Evolutionary conservation across 2,797 vertebrate species (phyloP).

Genomic region (Parambassis ranga): DNA sequence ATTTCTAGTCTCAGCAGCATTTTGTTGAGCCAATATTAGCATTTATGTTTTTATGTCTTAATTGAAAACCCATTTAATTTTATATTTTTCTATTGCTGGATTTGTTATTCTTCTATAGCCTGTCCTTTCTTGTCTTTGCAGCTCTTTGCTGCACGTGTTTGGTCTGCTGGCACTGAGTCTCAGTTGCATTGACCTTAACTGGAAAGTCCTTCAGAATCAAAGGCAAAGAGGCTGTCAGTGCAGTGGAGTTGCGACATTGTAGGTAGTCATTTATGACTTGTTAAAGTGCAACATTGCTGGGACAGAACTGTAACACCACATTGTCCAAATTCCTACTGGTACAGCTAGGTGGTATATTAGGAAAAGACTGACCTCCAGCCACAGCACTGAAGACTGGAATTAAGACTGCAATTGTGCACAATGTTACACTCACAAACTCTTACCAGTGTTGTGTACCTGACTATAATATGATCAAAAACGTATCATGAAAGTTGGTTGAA

Average conservation of each 20-base stretch:
- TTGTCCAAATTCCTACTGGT: neutral
- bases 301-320: conserved; percentile 4
- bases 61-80: neutral
- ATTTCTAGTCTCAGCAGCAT: neutral
- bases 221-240: neutral
- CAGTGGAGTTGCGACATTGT: conserved; percentile 4
- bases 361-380: conserved; percentile 19
- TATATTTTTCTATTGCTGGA: neutral
- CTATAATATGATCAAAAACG: neutral
- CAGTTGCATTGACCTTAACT: conserved; percentile 20
- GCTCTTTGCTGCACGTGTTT: conserved; percentile 47
- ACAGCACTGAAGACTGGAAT: neutral
- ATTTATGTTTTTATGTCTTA: neutral
- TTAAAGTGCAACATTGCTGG: conserved; percentile 20
- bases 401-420: conserved; percentile 5
- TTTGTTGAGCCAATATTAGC: neutral
- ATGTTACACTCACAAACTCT: too few species aligned
- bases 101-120: neutral
- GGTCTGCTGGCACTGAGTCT: conserved; percentile 35
- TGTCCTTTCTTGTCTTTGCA: conserved; percentile 30
- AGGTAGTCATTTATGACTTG: neutral
- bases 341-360: conserved; percentile 5
- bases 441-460: neutral
- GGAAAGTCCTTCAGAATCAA: conserved; percentile 26
- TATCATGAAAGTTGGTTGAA: neutral